Conservation (phyloP, 2,113 vertebrate species). For the Struthio camelus region DNA sequence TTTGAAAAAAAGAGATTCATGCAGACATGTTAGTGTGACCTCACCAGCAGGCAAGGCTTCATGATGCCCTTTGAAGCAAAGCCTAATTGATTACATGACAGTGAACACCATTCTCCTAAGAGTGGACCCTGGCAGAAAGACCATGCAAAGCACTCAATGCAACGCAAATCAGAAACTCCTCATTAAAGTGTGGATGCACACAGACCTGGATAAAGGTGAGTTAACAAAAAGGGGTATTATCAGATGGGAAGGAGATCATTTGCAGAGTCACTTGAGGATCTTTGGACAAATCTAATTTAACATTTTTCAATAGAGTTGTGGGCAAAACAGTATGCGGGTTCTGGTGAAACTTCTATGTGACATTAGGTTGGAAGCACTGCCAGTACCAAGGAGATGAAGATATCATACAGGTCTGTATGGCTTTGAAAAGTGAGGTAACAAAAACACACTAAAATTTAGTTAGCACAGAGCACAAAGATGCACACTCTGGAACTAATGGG, state of each 20-base stretch:
- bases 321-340: neutral
- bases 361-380: neutral
- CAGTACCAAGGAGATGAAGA: neutral
- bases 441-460: neutral
- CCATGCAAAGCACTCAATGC: fast-evolving
- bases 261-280: neutral
- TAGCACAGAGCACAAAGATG: neutral
- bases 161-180: neutral
- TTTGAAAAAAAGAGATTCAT: neutral
- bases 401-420: neutral
- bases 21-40: fast-evolving
- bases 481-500: neutral
- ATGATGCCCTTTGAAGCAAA: neutral
- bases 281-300: neutral
- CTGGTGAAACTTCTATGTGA: neutral
- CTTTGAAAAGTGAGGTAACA: neutral
- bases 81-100: neutral
- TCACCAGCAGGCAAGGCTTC: neutral
- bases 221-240: neutral
- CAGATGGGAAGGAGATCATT: neutral
- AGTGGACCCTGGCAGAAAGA: neutral
- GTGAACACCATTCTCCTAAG: neutral
- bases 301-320: neutral
- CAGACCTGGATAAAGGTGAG: neutral
- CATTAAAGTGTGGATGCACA: neutral